Conservation (phyloP, 2,888 invertebrate genomes). For the Tetranychus piercei region DNA sequence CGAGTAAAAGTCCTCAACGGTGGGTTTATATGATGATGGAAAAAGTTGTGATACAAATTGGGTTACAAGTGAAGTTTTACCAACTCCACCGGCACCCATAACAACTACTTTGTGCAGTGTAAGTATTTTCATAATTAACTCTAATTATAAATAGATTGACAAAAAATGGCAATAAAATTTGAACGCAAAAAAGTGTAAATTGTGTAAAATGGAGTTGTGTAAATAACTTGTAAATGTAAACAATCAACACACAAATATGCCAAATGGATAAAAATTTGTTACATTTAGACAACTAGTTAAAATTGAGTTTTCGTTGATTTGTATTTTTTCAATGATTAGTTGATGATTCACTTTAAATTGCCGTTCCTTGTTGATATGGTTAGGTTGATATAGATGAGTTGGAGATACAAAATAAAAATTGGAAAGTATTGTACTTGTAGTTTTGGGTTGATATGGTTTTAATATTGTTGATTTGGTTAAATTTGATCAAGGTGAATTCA, state of each 20-base stretch:
- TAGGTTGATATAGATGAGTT: neutral
- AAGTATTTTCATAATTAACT: constrained; percentile 14
- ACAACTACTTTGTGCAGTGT: constrained; percentile 25
- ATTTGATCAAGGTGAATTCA: neutral
- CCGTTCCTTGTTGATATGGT: neutral
- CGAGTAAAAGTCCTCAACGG: constrained; percentile 28
- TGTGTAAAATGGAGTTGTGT: too few relatives aligned
- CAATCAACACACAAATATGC: too few relatives aligned
- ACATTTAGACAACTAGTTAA: too few relatives aligned
- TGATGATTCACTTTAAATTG: neutral
- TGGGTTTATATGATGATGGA: constrained; percentile 27
- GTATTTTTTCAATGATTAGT: too few relatives aligned
- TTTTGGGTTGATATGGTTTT: neutral
- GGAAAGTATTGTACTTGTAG: neutral
- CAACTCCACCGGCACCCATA: constrained; percentile 28
- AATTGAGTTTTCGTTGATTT: too few relatives aligned
- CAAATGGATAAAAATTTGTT: too few relatives aligned
- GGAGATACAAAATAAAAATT: neutral
- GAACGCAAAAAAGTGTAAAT: too few relatives aligned
- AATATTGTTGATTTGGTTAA: neutral
- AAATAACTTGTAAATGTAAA: too few relatives aligned
- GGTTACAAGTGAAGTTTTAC: constrained; percentile 27
- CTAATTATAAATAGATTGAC: neutral
- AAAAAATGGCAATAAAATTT: too few relatives aligned
- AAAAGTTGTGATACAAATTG: constrained; percentile 28